Evolutionary conservation across 1,140 invertebrate species (phyloP).

Genomic region (Parapsyche elsis): DNA sequence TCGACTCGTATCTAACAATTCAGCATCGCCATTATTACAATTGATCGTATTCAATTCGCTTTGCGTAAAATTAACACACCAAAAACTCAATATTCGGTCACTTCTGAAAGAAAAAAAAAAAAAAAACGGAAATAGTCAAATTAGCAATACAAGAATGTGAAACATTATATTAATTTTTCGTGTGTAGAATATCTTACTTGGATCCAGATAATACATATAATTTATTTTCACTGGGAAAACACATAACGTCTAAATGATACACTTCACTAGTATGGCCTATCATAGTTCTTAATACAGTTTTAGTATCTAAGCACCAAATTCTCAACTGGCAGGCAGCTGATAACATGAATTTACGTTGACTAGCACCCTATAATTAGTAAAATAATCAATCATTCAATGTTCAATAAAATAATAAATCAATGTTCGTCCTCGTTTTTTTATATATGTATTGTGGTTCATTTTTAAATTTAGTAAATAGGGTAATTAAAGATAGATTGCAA

Average conservation of each 20-base stretch:
- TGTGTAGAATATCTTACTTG: slow-evolving; percentile 39
- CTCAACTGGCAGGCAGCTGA: slow-evolving; percentile 48
- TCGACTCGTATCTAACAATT: slow-evolving; percentile 56
- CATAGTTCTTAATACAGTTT: slow-evolving; percentile 43
- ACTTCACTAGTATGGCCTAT: slow-evolving; percentile 45
- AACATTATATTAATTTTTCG: slow-evolving; percentile 12
- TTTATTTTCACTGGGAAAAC: slow-evolving; percentile 36
- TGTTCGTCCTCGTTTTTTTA: no score
- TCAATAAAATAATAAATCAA: neutral
- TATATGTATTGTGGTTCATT: no score
- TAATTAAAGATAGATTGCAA: no score
- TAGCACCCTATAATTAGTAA: neutral
- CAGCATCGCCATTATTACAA: slow-evolving; percentile 52
- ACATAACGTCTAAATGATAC: slow-evolving; percentile 45
- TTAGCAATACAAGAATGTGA: neutral
- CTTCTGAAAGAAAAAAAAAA: slow-evolving; percentile 59
- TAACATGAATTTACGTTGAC: slow-evolving; percentile 38
- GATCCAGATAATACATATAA: slow-evolving; percentile 48
- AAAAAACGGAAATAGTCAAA: no score
- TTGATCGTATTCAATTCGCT: slow-evolving; percentile 58
- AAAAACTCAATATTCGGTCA: slow-evolving; percentile 65
- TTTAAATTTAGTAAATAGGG: no score
- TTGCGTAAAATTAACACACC: slow-evolving; percentile 61
- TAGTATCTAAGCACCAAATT: slow-evolving; percentile 47
- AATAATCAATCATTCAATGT: no score